Percentiles rank a stretch among this genome's conserved stretches.
Evolutionary conservation across 2,797 vertebrate genomes (phyloP).

Genomic region (Etheostoma nigrum): DNA sequence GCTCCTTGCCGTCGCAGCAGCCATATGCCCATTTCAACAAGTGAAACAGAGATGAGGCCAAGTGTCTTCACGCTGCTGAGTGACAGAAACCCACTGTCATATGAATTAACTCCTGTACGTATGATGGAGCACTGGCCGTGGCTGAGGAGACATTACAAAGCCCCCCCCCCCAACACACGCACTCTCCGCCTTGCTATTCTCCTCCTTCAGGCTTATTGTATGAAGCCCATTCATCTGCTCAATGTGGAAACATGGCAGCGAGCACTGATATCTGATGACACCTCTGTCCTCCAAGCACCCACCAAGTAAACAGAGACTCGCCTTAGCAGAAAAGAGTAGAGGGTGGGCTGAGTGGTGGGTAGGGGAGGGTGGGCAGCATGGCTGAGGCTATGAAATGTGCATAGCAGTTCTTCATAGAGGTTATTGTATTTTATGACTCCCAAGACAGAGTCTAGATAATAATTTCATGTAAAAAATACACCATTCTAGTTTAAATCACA

Average conservation of each 20-base stretch:
- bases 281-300: conserved; percentile 61
- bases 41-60: conserved; percentile 72
- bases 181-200: conserved; percentile 44
- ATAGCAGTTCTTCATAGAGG: conserved; percentile 37
- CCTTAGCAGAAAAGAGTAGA: conserved; percentile 40
- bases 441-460: conserved; percentile 31
- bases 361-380: conserved; percentile 6
- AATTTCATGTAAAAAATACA: conserved; percentile 46
- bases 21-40: conserved; percentile 66
- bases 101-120: conserved; percentile 73
- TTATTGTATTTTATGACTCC: conserved; percentile 56
- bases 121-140: conserved; percentile 73
- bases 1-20: conserved; percentile 10
- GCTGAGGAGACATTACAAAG: conserved; percentile 67
- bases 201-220: conserved; percentile 73
- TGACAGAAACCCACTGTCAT: conserved; percentile 78
- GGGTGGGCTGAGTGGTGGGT: conserved; percentile 40
- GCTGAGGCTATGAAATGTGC: conserved; percentile 44
- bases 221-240: conserved; percentile 79
- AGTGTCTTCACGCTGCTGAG: conserved; percentile 60
- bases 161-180: conserved; percentile 3
- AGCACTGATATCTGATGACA: conserved; percentile 76
- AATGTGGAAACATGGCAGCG: conserved; percentile 73
- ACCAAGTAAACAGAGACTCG: conserved; percentile 43
- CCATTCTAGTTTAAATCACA: conserved; percentile 32